Evolutionary conservation across 2,113 vertebrate genomes (phyloP).

Genomic region (Menura novaehollandiae): DNA sequence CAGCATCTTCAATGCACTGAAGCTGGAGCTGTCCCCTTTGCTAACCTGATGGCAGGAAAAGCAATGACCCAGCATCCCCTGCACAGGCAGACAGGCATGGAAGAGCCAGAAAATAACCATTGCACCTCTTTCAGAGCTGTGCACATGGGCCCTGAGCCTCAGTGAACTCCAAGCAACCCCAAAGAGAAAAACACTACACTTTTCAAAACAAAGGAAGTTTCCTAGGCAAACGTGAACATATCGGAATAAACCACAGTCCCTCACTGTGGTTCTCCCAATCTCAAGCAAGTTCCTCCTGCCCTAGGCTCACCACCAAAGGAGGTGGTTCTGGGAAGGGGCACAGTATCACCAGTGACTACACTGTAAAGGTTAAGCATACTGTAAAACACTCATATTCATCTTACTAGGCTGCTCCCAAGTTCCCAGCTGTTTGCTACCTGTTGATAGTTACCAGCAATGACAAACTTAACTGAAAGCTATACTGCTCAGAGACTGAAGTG

Average conservation of each 20-base stretch:
- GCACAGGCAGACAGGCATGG: background rate
- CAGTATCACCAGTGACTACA: background rate
- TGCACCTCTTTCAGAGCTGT: background rate
- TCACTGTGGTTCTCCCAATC: too few relatives aligned
- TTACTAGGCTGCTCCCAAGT: background rate
- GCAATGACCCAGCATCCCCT: background rate
- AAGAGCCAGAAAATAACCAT: background rate
- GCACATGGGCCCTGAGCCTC: rapidly evolving
- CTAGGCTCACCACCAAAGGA: background rate
- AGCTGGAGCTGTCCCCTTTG: background rate
- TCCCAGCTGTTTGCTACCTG: background rate
- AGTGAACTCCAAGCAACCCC: background rate
- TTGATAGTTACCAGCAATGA: background rate
- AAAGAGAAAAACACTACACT: background rate
- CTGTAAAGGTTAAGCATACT: background rate
- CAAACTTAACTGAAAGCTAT: background rate
- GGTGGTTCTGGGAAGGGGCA: background rate
- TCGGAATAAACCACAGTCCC: background rate
- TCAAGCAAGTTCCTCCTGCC: background rate
- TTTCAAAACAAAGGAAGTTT: background rate
- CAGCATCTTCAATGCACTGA: background rate
- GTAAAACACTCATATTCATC: background rate
- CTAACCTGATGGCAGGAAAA: background rate
- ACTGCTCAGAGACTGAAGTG: background rate
- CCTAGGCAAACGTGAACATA: background rate